Percentiles rank a stretch among this genome's conserved stretches.
phyloP scores from a whole-genome alignment of 2,113 vertebrate genomes.

The Columba livia region DNA sequence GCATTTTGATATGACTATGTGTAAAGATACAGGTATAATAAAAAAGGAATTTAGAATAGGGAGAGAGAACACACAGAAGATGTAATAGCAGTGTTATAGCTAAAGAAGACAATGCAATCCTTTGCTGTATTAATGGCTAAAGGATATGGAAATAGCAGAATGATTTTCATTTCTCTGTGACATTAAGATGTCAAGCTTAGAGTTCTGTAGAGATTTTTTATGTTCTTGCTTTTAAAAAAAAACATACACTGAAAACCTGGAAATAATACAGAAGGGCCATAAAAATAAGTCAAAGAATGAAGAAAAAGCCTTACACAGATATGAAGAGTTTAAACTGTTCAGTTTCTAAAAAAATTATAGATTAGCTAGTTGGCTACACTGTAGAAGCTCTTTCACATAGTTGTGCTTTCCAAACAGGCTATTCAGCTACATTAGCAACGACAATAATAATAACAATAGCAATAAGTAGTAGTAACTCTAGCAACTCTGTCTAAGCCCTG shows the following conservation, averaged over 20 bases:
- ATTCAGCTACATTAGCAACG: neutral
- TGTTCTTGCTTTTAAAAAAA: neutral
- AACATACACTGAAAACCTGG: neutral
- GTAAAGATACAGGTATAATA: neutral
- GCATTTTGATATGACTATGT: neutral
- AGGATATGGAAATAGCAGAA: neutral
- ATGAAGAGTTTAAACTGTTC: neutral
- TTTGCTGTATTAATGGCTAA: neutral
- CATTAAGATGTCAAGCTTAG: neutral
- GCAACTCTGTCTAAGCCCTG: neutral
- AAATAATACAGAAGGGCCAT: neutral
- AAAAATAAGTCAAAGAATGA: neutral
- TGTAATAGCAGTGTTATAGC: neutral
- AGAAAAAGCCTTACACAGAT: neutral
- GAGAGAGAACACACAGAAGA: neutral
- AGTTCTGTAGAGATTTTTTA: neutral
- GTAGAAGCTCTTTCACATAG: neutral
- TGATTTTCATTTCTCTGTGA: neutral
- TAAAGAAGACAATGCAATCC: neutral
- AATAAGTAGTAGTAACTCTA: neutral
- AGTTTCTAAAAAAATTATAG: neutral
- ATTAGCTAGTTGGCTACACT: neutral
- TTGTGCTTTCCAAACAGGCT: neutral
- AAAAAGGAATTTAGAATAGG: neutral
- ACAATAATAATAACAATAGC: neutral